Evolutionary conservation across 2,113 vertebrate species (phyloP), one percentile per base, ranked within the genome.

Genomic region (Eolophus roseicapilla): DNA sequence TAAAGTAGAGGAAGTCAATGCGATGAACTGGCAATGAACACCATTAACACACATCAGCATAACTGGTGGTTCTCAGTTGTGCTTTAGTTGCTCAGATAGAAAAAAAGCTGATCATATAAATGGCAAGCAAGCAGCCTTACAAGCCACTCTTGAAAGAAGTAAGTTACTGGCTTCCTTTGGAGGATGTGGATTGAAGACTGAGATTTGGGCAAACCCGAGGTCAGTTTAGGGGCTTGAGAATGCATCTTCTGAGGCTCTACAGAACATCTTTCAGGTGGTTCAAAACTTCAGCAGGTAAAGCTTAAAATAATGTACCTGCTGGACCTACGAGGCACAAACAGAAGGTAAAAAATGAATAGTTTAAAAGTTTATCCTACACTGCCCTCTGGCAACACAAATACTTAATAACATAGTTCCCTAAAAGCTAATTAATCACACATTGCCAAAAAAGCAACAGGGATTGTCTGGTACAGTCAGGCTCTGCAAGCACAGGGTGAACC

Each of bases 361-460:
- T 81, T 28, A 39, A 71, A 91, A 71, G 39, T 24, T 27, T 27
- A 63, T 71, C 67, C 37, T 35, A 73, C 75, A 20, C 94, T 9
- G 24, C 87, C 90, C 93, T 82, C 79, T 91, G 78, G 85, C 85
- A 79, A 80, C 70, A 59, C 31, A 68, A 35, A 71, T 23, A 82
- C 44, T 64, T 76, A 94, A 37, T 5, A 46, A 35, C 90, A 31
- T 5, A 9, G 20, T 35, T 69, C 59, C 59, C 71, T 35, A 29
- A 69, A 33, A 81, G 52, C 64, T 47, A 74, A 94, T 86, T 78
- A 90, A 92, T 81, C 68, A 64, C 71, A 35, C 62, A 18, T 11
- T 25, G n/a, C 6, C 20, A 29, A 31, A 44, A 80, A 73, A 46
- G 43, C 44, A 70, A 29, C 7, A 1, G 29, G 14, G 47, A 9